Conservation (phyloP, 2,888 invertebrate genomes). For the Chironomus tentans region DNA sequence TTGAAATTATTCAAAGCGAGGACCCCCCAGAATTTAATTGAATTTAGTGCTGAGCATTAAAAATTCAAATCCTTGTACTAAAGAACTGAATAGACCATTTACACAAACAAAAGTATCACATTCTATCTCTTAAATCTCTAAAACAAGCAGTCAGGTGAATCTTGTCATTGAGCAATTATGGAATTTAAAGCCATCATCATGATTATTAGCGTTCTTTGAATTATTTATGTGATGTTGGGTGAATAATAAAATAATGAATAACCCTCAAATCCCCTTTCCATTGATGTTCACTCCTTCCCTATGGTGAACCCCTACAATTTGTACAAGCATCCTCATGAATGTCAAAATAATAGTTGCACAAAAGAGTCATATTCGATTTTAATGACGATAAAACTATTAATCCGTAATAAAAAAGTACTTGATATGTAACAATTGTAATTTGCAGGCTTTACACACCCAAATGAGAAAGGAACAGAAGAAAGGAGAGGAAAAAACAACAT, state of each 20-base stretch:
- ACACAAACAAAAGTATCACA: background rate
- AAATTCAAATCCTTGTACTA: too few species aligned
- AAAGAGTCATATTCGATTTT: slow-evolving; percentile 11
- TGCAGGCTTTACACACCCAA: background rate
- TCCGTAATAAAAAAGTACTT: slow-evolving; percentile 26
- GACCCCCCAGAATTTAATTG: too few species aligned
- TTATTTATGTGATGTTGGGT: background rate
- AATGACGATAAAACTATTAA: slow-evolving; percentile 27
- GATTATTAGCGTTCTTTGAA: slow-evolving; percentile 20
- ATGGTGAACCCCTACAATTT: background rate
- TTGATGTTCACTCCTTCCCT: background rate
- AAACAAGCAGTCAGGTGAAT: slow-evolving; percentile 3
- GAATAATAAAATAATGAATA: background rate
- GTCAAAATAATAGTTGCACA: background rate
- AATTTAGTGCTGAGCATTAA: too few species aligned
- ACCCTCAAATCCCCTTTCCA: background rate
- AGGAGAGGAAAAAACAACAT: background rate
- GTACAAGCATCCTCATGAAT: background rate
- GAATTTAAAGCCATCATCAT: slow-evolving; percentile 13
- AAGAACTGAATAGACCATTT: background rate
- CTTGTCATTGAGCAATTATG: slow-evolving; percentile 12
- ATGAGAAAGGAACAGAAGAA: background rate
- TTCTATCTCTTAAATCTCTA: too few species aligned
- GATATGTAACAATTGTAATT: slow-evolving; percentile 24
- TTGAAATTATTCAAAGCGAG: too few species aligned